phyloP scores from a whole-genome alignment of 2,113 vertebrate species.

The Xenopus borealis region DNA sequence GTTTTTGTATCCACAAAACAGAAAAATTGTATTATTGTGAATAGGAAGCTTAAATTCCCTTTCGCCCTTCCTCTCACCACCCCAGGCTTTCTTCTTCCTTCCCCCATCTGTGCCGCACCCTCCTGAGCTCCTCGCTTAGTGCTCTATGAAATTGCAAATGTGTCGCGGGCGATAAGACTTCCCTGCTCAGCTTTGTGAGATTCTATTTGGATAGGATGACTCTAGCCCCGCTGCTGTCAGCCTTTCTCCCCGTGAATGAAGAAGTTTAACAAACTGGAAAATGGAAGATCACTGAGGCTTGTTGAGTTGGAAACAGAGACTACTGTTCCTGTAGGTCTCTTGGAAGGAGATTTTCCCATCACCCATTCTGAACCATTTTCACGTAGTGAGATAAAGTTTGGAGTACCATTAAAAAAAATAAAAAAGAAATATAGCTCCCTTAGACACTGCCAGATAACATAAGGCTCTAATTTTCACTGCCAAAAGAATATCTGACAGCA shows the following conservation, averaged over 20 bases:
- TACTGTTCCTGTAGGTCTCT: slow-evolving; percentile 3
- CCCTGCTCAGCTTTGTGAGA: slow-evolving; percentile 1
- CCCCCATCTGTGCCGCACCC: not conserved
- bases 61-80: slow-evolving; percentile 26
- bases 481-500: not conserved
- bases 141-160: not conserved
- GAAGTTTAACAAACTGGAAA: slow-evolving; percentile 30
- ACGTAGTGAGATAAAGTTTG: slow-evolving; percentile 39
- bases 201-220: not conserved
- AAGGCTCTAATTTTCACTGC: too few species aligned
- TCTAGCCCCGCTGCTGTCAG: not conserved
- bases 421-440: not conserved
- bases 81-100: slow-evolving; percentile 8
- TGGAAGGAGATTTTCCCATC: slow-evolving; percentile 18
- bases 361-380: slow-evolving; percentile 29
- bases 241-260: slow-evolving; percentile 4
- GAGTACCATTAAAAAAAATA: slow-evolving; percentile 8
- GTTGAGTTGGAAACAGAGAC: slow-evolving; percentile 38
- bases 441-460: not conserved
- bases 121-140: not conserved
- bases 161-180: slow-evolving; percentile 29
- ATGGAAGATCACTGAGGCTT: slow-evolving; percentile 13
- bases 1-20: rapidly evolving
- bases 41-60: slow-evolving; percentile 18
- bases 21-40: slow-evolving; percentile 10